Evolutionary conservation across 2,888 invertebrate species (phyloP).

Genomic region (Andrena hattorfiana): DNA sequence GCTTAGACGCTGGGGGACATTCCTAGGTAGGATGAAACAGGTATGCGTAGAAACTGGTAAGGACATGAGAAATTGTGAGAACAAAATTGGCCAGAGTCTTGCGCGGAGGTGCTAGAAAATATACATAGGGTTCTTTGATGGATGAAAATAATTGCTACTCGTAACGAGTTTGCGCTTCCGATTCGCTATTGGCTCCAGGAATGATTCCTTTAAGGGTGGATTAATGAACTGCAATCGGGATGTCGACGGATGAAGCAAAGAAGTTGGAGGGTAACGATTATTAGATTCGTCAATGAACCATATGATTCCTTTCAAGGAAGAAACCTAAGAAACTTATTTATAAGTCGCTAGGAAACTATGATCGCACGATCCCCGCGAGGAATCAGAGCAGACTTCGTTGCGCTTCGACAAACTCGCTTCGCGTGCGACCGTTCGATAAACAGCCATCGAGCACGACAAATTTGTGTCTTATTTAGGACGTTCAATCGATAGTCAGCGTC

Average conservation of each 20-base stretch:
- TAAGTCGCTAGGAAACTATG: neutral
- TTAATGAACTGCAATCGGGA: neutral
- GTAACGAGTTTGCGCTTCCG: neutral
- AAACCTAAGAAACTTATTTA: no score
- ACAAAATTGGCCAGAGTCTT: no score
- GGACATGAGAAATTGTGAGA: no score
- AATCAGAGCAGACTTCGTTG: neutral
- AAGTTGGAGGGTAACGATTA: neutral
- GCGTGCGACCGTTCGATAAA: conserved; percentile 4
- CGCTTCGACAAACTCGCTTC: neutral
- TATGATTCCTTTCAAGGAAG: no score
- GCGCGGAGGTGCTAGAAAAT: no score
- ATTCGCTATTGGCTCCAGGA: conserved; percentile 4
- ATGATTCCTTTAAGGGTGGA: neutral
- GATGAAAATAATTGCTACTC: no score
- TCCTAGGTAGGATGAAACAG: no score
- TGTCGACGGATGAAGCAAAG: neutral
- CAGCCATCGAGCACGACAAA: conserved; percentile 8
- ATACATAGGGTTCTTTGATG: no score
- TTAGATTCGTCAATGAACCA: no score
- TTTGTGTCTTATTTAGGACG: conserved; percentile 37
- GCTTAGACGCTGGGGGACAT: no score
- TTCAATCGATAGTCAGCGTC: conserved; percentile 2
- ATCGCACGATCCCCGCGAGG: conserved; percentile 19
- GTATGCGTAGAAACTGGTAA: no score